Conservation (phyloP, 2,113 vertebrate species). For the Baryphthengus martii region DNA sequence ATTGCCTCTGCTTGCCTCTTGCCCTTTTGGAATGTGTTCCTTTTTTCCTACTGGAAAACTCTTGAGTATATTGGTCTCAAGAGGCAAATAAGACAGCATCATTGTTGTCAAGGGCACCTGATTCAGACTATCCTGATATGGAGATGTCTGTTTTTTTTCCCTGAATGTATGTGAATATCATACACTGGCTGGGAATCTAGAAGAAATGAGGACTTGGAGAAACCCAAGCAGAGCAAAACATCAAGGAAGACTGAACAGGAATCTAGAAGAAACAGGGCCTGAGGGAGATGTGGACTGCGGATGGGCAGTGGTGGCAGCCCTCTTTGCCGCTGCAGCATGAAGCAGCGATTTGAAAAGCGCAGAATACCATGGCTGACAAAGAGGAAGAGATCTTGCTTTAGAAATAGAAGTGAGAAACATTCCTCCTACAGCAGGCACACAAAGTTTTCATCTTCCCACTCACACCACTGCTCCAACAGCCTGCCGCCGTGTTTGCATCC, state of each 20-base stretch:
- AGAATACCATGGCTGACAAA: slow-evolving; percentile 39
- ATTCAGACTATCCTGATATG: neutral
- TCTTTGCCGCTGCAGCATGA: neutral
- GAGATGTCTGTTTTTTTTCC: neutral
- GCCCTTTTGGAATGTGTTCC: neutral
- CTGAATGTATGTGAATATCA: neutral
- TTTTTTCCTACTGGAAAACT: neutral
- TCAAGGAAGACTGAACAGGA: neutral
- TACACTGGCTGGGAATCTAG: neutral
- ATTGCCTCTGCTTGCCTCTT: neutral
- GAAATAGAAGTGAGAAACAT: slow-evolving; percentile 65
- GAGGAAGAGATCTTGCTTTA: slow-evolving; percentile 42
- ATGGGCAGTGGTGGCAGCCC: neutral
- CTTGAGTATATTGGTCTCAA: neutral
- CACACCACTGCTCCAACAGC: slow-evolving; percentile 28
- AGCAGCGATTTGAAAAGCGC: neutral
- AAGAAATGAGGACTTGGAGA: neutral
- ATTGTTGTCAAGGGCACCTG: neutral
- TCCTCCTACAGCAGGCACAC: slow-evolving; percentile 59
- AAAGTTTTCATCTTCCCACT: slow-evolving; percentile 60
- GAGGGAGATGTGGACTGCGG: neutral
- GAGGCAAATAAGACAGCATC: neutral
- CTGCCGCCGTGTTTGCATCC: neutral
- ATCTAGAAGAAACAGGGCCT: neutral
- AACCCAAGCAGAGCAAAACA: neutral